Evolutionary conservation across 2,113 vertebrate genomes (phyloP).

Genomic region (Octodon degus): DNA sequence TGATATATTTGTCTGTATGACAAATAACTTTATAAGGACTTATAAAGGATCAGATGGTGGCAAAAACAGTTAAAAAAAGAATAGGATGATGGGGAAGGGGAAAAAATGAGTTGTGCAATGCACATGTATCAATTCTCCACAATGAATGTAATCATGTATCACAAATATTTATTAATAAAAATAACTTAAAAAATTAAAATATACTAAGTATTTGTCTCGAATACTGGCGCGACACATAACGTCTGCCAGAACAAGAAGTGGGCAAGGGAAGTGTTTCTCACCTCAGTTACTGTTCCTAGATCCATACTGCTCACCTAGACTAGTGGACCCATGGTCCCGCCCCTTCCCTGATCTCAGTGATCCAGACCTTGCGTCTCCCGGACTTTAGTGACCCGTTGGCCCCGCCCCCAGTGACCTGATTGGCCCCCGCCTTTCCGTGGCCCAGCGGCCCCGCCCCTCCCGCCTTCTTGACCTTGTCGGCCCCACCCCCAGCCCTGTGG

Average conservation of each 20-base stretch:
- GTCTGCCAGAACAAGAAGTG: no score
- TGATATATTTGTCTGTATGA: background rate
- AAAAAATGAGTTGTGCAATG: background rate
- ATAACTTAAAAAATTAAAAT: background rate
- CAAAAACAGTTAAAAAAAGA: background rate
- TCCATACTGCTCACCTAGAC: fast-evolving
- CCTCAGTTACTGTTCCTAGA: background rate
- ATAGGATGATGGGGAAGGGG: background rate
- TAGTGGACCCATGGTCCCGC: background rate
- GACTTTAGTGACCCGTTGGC: background rate
- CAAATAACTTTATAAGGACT: background rate
- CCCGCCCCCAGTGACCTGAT: no score
- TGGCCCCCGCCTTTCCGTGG: no score
- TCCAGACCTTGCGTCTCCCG: background rate
- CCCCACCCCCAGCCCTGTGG: no score
- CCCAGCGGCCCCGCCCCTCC: no score
- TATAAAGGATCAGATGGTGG: background rate
- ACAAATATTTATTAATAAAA: background rate
- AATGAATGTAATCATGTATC: background rate
- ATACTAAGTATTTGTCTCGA: background rate
- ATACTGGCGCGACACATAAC: background rate
- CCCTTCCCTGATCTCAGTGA: background rate
- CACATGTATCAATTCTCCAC: background rate
- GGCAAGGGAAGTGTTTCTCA: no score
- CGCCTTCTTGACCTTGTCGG: no score